A percentile compares a stretch with the other conserved stretches of the same genome.
Evolutionary conservation across 2,888 invertebrate genomes (phyloP).

Genomic region (Sceliomorpha sp.): DNA sequence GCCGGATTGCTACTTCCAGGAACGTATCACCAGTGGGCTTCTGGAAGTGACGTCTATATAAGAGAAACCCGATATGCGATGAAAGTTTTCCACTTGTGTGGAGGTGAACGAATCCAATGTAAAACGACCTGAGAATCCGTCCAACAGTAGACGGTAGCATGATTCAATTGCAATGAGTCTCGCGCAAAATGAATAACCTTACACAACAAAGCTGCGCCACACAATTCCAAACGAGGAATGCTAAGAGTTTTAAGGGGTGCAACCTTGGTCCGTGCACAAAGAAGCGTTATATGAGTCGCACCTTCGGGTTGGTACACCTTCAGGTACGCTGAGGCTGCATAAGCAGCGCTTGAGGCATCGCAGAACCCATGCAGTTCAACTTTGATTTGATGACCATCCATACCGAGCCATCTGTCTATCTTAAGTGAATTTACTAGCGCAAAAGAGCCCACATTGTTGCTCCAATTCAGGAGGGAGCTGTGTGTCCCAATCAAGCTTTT

Average conservation of each 20-base stretch:
- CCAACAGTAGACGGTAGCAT: constrained; percentile 9
- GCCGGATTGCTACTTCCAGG: constrained; percentile 50
- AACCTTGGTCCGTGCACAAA: constrained; percentile 35
- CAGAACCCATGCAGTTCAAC: constrained; percentile 48
- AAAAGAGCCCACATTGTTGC: background rate
- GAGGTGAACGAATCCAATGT: constrained; percentile 11
- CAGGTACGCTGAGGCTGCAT: constrained; percentile 41
- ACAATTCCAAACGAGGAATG: constrained; percentile 45
- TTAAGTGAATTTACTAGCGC: background rate
- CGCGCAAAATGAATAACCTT: too few species aligned
- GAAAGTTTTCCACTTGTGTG: constrained; percentile 36
- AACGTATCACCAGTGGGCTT: constrained; percentile 35
- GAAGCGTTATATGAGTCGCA: background rate
- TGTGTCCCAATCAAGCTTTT: constrained; percentile 14
- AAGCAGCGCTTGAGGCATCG: constrained; percentile 39
- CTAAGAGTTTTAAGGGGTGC: constrained; percentile 25
- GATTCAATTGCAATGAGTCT: too few species aligned
- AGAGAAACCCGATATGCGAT: constrained; percentile 47
- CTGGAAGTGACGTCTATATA: constrained; percentile 40
- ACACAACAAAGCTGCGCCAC: constrained; percentile 31
- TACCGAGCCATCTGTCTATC: constrained; percentile 4
- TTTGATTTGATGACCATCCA: too few species aligned
- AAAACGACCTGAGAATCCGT: constrained; percentile 17
- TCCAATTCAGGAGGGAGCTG: background rate
- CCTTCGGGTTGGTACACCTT: background rate